A percentile compares a stretch with the other conserved stretches of the same genome.
phyloP scores from a whole-genome alignment of 2,888 invertebrate genomes.

The Sericinus montela region DNA sequence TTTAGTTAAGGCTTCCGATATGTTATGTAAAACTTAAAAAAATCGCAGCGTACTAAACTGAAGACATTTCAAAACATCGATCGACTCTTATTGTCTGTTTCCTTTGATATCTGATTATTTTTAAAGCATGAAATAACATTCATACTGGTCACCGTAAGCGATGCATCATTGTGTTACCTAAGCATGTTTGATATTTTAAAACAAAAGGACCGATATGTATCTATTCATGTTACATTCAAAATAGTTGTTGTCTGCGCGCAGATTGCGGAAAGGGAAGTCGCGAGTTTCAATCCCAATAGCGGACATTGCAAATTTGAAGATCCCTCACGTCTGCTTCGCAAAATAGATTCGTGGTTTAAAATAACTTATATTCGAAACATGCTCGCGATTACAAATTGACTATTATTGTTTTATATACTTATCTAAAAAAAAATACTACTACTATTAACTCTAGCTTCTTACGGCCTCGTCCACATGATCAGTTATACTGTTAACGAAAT shows the following conservation, averaged over 20 bases:
- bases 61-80: slow-evolving; percentile 6
- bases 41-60: slow-evolving; percentile 2
- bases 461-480: too few species aligned
- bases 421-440: too few species aligned
- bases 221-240: background rate
- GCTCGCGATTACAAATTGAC: background rate
- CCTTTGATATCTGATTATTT: slow-evolving; percentile 10
- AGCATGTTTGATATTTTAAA: slow-evolving; percentile 8
- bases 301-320: slow-evolving; percentile 23
- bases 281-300: slow-evolving; percentile 44
- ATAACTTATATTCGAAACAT: background rate
- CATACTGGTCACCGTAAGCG: slow-evolving; percentile 1
- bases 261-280: slow-evolving; percentile 52
- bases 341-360: background rate
- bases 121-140: background rate
- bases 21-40: slow-evolving; percentile 17
- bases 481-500: too few species aligned
- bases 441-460: too few species aligned
- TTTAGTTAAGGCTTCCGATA: slow-evolving; percentile 39
- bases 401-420: too few species aligned
- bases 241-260: slow-evolving; percentile 22
- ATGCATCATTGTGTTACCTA: slow-evolving; percentile 4
- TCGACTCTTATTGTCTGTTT: slow-evolving; percentile 6
- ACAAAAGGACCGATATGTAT: slow-evolving; percentile 5
- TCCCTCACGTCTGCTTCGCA: background rate